Evolutionary conservation across 2,888 invertebrate species (phyloP).

Genomic region (Drosophila ezoana): DNA sequence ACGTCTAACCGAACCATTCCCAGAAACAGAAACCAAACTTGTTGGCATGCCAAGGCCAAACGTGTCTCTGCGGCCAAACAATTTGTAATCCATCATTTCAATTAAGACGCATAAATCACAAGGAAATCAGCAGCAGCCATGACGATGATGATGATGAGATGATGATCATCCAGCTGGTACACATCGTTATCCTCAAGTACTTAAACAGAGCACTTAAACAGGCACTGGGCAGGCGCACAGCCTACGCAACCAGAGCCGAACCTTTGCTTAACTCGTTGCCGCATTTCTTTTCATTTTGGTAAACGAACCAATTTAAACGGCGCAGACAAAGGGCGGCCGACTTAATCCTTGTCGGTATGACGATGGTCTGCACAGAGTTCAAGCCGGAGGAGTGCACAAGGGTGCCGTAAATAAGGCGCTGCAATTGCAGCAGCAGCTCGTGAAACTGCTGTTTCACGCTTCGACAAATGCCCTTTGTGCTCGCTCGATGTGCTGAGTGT

Average conservation of each 20-base stretch:
- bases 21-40: constrained; percentile 40
- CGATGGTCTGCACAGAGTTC: constrained; percentile 4
- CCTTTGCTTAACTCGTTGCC: constrained; percentile 58
- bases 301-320: constrained; percentile 78
- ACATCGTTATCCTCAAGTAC: constrained; percentile 76
- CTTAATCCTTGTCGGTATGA: constrained; percentile 64
- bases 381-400: neutral
- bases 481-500: constrained; percentile 7
- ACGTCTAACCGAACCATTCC: constrained; percentile 28
- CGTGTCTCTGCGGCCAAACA: constrained; percentile 61
- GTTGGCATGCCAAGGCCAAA: constrained; percentile 46
- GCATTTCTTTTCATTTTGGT: constrained; percentile 60
- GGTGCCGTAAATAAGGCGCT: constrained; percentile 1
- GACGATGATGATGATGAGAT: constrained; percentile 22
- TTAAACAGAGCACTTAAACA: constrained; percentile 65
- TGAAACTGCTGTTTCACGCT: constrained; percentile 80
- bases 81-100: constrained; percentile 81
- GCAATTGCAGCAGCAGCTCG: constrained; percentile 64
- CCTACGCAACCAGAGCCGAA: constrained; percentile 54
- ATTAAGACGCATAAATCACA: constrained; percentile 79
- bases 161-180: constrained; percentile 34
- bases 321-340: constrained; percentile 57
- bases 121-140: constrained; percentile 66
- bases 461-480: constrained; percentile 71
- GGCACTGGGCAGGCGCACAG: constrained; percentile 63